A percentile compares a stretch with the other conserved stretches of the same genome.
phyloP scores from a whole-genome alignment of 1,140 invertebrate genomes.

The Papilio dardanus region DNA sequence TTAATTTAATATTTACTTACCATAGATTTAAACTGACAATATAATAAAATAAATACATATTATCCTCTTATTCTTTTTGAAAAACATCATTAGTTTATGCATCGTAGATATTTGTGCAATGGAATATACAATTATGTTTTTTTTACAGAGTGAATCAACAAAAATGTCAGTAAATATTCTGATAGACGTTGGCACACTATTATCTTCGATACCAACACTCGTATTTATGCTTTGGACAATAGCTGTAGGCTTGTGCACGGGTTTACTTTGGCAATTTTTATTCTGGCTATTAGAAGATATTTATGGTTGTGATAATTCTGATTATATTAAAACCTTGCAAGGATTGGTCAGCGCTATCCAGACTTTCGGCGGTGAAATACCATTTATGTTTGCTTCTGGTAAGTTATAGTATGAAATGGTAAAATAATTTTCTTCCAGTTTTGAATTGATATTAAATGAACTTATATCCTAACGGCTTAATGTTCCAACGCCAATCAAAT shows the following conservation, averaged over 20 bases:
- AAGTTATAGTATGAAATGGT: constrained; percentile 43
- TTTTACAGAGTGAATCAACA: constrained; percentile 83
- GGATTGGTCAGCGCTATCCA: constrained; percentile 90
- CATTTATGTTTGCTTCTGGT: constrained; percentile 93
- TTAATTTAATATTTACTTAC: too few relatives aligned
- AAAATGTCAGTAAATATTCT: constrained; percentile 85
- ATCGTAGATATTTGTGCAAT: constrained; percentile 32
- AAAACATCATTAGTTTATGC: too few relatives aligned
- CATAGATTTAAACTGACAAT: too few relatives aligned
- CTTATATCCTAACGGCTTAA: too few relatives aligned
- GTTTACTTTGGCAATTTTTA: constrained; percentile 94
- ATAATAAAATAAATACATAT: too few relatives aligned
- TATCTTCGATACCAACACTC: constrained; percentile 85
- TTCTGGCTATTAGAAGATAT: constrained; percentile 92
- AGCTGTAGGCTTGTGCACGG: constrained; percentile 91
- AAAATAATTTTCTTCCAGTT: too few relatives aligned
- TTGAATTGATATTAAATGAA: too few relatives aligned
- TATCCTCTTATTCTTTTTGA: too few relatives aligned
- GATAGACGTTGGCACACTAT: constrained; percentile 84
- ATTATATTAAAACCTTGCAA: constrained; percentile 90
- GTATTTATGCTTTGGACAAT: constrained; percentile 91
- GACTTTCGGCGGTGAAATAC: constrained; percentile 93
- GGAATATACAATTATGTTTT: neutral
- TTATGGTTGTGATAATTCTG: constrained; percentile 78
- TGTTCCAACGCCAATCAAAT: too few relatives aligned